Evolutionary conservation across 2,113 vertebrate species (phyloP).

Genomic region (Anoura caudifer): DNA sequence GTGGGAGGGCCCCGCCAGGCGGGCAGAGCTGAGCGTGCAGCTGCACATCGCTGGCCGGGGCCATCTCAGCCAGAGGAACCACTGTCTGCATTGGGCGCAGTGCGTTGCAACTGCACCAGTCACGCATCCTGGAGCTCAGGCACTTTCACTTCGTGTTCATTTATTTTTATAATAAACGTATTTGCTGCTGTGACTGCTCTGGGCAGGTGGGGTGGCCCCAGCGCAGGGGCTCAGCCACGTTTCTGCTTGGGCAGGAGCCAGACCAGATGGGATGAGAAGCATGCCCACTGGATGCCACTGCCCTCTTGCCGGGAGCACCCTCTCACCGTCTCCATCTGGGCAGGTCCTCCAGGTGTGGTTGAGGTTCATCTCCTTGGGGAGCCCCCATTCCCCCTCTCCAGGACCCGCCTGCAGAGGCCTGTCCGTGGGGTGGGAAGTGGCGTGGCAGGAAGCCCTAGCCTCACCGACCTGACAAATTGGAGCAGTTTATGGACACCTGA

Average conservation of each 20-base stretch:
- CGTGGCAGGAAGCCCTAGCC: neutral
- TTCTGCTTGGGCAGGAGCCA: neutral
- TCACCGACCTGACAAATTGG: neutral
- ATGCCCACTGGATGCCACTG: neutral
- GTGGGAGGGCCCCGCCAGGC: neutral
- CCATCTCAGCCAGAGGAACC: neutral
- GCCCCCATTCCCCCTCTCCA: fast-evolving
- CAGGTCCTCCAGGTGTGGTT: neutral
- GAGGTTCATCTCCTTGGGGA: neutral
- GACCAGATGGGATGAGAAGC: no score
- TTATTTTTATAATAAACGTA: conserved; percentile 38
- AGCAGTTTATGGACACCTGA: neutral
- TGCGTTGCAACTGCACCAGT: fast-evolving
- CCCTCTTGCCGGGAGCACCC: neutral
- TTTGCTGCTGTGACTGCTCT: neutral
- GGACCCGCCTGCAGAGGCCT: fast-evolving
- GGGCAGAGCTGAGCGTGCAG: fast-evolving
- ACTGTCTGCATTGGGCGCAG: neutral
- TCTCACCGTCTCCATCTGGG: neutral
- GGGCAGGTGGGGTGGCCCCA: neutral
- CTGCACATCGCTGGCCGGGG: fast-evolving
- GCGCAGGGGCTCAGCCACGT: neutral
- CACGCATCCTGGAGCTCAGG: neutral
- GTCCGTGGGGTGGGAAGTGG: no score
- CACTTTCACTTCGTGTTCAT: neutral